Evolutionary conservation across 2,888 invertebrate genomes (phyloP).

Genomic region (Dilophus febrilis): DNA sequence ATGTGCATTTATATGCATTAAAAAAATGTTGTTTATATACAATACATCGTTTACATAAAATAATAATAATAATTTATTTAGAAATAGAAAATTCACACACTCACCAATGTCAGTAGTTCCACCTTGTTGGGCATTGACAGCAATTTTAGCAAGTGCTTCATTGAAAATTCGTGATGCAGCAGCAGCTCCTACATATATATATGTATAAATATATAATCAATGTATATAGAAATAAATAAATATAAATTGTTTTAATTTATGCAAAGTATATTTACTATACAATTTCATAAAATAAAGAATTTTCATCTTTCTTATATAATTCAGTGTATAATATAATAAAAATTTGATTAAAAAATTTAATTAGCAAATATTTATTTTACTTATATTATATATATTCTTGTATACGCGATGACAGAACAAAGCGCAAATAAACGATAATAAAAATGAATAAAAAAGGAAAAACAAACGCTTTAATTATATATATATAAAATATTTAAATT

Average conservation of each 20-base stretch:
- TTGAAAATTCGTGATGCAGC: constrained; percentile 77
- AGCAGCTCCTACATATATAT: constrained; percentile 54
- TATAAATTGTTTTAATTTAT: no score
- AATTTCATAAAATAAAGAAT: no score
- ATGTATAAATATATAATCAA: constrained; percentile 3
- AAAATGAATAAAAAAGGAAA: background rate
- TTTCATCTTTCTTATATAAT: background rate
- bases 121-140: constrained; percentile 78
- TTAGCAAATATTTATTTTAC: background rate
- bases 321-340: background rate
- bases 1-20: no score
- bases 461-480: constrained; percentile 10
- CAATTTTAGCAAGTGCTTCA: constrained; percentile 73
- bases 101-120: constrained; percentile 83
- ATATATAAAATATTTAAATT: constrained; percentile 34
- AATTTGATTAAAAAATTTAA: background rate
- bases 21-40: no score
- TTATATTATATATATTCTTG: no score
- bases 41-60: no score
- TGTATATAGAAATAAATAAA: background rate
- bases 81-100: constrained; percentile 16
- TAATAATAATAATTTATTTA: no score
- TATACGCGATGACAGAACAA: background rate
- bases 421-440: constrained; percentile 27
- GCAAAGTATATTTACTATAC: background rate